Percentiles rank a stretch among this genome's conserved stretches.
phyloP scores from a whole-genome alignment of 2,888 invertebrate species.

The Sphaeridia pumilis region DNA sequence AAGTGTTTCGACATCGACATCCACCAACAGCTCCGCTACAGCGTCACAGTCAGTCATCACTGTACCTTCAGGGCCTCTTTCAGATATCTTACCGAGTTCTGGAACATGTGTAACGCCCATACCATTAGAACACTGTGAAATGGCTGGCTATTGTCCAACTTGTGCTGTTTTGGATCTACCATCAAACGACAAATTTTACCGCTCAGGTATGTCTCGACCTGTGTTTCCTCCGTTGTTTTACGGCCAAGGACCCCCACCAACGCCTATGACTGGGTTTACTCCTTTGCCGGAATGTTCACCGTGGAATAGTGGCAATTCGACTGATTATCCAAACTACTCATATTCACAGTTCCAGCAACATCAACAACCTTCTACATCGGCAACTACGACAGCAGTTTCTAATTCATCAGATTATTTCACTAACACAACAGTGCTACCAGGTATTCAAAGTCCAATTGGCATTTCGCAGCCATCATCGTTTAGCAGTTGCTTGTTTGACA shows the following conservation, averaged over 20 bases:
- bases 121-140: slow-evolving; percentile 7
- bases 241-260: slow-evolving; percentile 14
- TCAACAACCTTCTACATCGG: neutral
- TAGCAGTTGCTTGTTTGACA: slow-evolving; percentile 1
- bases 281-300: slow-evolving; percentile 13
- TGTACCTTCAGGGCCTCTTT: neutral
- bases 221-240: slow-evolving; percentile 21
- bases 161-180: slow-evolving; percentile 19
- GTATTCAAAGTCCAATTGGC: neutral
- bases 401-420: neutral
- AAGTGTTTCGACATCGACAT: too few relatives aligned
- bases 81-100: neutral
- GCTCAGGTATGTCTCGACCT: slow-evolving; percentile 10
- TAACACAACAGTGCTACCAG: neutral
- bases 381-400: neutral
- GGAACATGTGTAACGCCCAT: neutral
- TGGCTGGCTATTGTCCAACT: slow-evolving; percentile 14
- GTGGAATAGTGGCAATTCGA: slow-evolving; percentile 15
- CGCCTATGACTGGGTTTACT: slow-evolving; percentile 15
- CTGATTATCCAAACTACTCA: slow-evolving; percentile 5
- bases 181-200: slow-evolving; percentile 16
- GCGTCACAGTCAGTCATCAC: neutral
- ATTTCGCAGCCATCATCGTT: neutral
- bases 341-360: slow-evolving; percentile 8
- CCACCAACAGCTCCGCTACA: neutral